Percentiles rank a stretch among this genome's conserved stretches.
phyloP scores from a whole-genome alignment of 2,113 vertebrate species.

The Oreochromis aureus region DNA sequence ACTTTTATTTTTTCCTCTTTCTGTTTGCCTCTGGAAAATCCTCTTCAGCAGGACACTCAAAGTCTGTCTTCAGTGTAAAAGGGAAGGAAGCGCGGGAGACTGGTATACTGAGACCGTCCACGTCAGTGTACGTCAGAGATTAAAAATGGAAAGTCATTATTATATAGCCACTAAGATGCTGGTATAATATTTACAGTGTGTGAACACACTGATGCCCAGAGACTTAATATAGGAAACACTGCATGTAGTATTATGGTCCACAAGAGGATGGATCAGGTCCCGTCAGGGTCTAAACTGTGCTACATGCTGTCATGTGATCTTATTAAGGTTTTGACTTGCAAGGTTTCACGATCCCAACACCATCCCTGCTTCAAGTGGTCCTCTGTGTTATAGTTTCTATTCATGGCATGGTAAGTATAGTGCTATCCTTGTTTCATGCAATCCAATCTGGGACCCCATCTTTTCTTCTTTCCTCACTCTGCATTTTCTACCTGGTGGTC shows the following conservation, averaged over 20 bases:
- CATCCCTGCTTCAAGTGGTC: background rate
- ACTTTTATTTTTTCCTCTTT: background rate
- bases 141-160: slow-evolving; percentile 57
- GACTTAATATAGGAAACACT: slow-evolving; percentile 8
- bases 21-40: slow-evolving; percentile 37
- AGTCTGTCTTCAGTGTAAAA: slow-evolving; percentile 38
- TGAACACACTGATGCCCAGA: background rate
- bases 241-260: background rate
- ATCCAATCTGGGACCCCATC: slow-evolving; percentile 50
- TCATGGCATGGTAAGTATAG: slow-evolving; percentile 29
- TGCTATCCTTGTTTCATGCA: slow-evolving; percentile 20
- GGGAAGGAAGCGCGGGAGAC: slow-evolving; percentile 41
- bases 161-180: slow-evolving; percentile 7
- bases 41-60: slow-evolving; percentile 33
- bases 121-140: background rate
- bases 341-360: background rate
- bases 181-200: slow-evolving; percentile 41
- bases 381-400: background rate
- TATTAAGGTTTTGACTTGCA: background rate
- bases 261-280: background rate
- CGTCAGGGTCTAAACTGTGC: background rate
- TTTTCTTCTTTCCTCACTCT: slow-evolving; percentile 8
- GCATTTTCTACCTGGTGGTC: slow-evolving; percentile 61
- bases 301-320: background rate
- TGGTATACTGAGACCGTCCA: slow-evolving; percentile 16